Evolutionary conservation across 2,888 invertebrate genomes (phyloP), one percentile per base, ranked within the genome.

Genomic region (Drosophila meridiana): DNA sequence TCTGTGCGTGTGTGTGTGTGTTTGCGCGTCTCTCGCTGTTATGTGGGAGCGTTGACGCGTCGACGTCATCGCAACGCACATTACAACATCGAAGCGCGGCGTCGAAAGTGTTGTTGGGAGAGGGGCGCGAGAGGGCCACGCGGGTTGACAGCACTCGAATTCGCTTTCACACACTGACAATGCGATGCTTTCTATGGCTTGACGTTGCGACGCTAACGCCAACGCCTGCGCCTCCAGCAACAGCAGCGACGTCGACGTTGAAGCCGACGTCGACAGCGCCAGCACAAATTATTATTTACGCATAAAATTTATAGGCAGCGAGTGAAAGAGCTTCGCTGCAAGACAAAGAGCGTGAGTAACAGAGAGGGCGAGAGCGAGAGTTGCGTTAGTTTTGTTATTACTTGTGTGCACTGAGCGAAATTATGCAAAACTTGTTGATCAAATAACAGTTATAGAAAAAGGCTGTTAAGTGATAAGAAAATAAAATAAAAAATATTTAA

Each of bases 101-200:
- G 42, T 42, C 42, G 42, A 42, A 42, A 42, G 42, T 45, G 8
- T 20, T 20, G 38, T 38, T 14, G 55, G 9, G n/a, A 11, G 45
- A 3, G 14, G 38, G 30, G 36, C 14, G 34, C n/a, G 36, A 34
- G 32, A 9, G 45, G n/a, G 14, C 8, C 8, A 26, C 34, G 36
- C 28, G 28, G 58, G 4, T 47, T 28, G 47, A 20, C 64, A 63
- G 60, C 68, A 73, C 52, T 80, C 73, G 80, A 80, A 73, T 80
- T 80, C 78, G 79, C 78, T 80, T 80, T 80, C 79, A 81, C 78
- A 78, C 75, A 64, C 36, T 42, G 64, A 72, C 71, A 71, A 69
- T 53, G 67, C 65, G 73, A 66, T 86, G 83, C 83, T 88, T 84
- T 84, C 84, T 84, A 84, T 86, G 88, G 88, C 86, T 84, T 83